Base-by-base conservation (phyloP, 2,113 vertebrate genomes). In the Nannospalax galili region DNA sequence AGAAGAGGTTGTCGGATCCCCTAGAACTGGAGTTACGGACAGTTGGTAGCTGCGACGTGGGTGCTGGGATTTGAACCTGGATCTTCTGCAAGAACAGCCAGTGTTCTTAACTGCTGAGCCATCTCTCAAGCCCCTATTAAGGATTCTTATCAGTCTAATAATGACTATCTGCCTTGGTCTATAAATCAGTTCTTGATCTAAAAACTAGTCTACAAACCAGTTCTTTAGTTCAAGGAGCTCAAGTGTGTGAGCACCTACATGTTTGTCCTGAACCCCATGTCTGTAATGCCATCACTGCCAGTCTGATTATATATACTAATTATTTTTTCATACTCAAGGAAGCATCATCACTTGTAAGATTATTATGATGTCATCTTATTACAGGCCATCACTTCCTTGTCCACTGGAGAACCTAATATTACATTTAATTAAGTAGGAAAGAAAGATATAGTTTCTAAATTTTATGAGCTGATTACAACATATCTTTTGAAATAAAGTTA, bases 401-500 rank as follows among this genome's bases (percentile, higher is more conserved):
- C 58, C 42, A 78, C 20, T 37, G 48, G 48, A 86, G 56, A 67
- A 92, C 62, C 30, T 85, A 73, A 82, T 11, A 67, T 52, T 64
- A 48, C 79, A 92, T 81, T 90, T 90, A 77, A 96, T 35, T 17
- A 92, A 14, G 62, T 69, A 7, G 52, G 42, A 2, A 62, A 82
- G 70, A 52, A 37, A 26, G 84, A 72, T 86, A 17, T 37, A 0
- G 24, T 45, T 84, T 84, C 58, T 65, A 80, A 91, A 79, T 90
- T 48, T 77, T 91, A 15, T 22, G 0, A 69, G 30, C 73, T 89
- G 52, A 82, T 82, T 60, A 93, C 20, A 88, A 37, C 2, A 48
- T 81, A 70, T 52, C 19, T 84, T 45, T 93, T 92, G 42, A 79
- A 32, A 80, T 35, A 67, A 26, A 90, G 8, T 37, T 84, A 45